Evolutionary conservation across 2,888 invertebrate genomes (phyloP), one percentile per base, ranked within the genome.

Genomic region (Caenorhabditis sp.): DNA sequence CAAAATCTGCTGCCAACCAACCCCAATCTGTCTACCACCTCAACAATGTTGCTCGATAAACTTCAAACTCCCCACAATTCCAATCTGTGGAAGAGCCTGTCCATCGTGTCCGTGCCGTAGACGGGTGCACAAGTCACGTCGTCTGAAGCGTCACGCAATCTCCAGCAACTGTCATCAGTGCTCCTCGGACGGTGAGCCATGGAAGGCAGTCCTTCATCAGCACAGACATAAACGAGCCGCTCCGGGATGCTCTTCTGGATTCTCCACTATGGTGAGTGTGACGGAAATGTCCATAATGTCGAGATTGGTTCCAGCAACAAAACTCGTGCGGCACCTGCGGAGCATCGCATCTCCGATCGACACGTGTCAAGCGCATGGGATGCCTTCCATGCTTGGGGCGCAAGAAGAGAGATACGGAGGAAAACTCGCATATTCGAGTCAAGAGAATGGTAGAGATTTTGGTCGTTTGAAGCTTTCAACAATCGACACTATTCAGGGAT

Each of bases 291-390:
- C n/a, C n/a, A n/a, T n/a, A n/a, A n/a, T n/a, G n/a, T n/a, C n/a
- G n/a, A n/a, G n/a, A n/a, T 6, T 68, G 6, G 54, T 66, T 54
- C 22, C 35, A 74, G 70, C 69, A 54, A n/a, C 80, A 81, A 58
- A 64, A 38, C 28, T 70, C 72, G 0, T 82, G 82, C 26, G 47
- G 66, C 16, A 49, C 66, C 0, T 82, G 82, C n/a, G 77, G 82
- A 54, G 82, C 82, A 8, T 82, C 82, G 1, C 14, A 79, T 14
- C 24, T 82, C 14, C 41, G 82, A 73, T 74, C 77, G 19, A 31
- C 73, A 19, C 56, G 82, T 22, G 82, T 82, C 35, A 82, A 82
- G 58, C 47, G 82, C 14, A 82, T 82, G 82, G 82, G 82, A 69
- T 82, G 82, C 74, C 56, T 82, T 14, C 82, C 82, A 16, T 82